Evolutionary conservation across 1,140 invertebrate genomes (phyloP), one percentile per base, ranked within the genome.

Genomic region (Drosophila pectinifera): DNA sequence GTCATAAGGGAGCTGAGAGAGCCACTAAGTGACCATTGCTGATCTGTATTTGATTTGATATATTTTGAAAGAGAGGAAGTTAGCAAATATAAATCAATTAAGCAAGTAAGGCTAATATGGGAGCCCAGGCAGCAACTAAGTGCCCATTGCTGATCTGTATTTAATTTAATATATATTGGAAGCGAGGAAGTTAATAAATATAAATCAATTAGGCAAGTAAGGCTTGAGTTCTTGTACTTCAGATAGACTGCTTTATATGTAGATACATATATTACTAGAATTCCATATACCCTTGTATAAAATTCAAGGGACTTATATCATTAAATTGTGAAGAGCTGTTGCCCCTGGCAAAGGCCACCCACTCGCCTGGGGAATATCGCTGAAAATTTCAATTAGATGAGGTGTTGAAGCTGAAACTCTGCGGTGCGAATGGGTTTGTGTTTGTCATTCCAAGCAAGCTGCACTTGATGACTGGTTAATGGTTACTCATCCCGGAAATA

Each of bases 331-430:
- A 68, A 58, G 72, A 61, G 74, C 45, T 57, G 49, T 77, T 86
- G 79, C 81, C 75, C 81, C 78, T 82, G 83, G 82, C 82, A 84
- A 80, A 84, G 80, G 81, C 73, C 58, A 80, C 43, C 74, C 64
- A 41, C 70, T 28, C 39, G 4, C n/a, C n/a, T n/a, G 16, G 56
- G 39, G 36, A 16, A 59, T 46, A 63, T 48, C n/a, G 6, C 24
- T 28, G 58, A 65, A 53, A 90, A 85, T 86, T 86, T 82, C 86
- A 90, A 90, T 90, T 90, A 90, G 82, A 75, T 49, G 77, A 90
- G 86, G 86, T 90, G 86, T 90, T 90, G 79, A 80, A 69, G 86
- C 86, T 72, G 63, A 90, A 90, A 88, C 62, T 64, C 28, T 57
- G 55, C 54, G 73, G 49, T 68, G 49, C 55, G 46, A 41, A 41